A percentile compares a stretch with the other conserved stretches of the same genome.
phyloP scores from a whole-genome alignment of 2,113 vertebrate genomes.

The Toxostoma redivivum region DNA sequence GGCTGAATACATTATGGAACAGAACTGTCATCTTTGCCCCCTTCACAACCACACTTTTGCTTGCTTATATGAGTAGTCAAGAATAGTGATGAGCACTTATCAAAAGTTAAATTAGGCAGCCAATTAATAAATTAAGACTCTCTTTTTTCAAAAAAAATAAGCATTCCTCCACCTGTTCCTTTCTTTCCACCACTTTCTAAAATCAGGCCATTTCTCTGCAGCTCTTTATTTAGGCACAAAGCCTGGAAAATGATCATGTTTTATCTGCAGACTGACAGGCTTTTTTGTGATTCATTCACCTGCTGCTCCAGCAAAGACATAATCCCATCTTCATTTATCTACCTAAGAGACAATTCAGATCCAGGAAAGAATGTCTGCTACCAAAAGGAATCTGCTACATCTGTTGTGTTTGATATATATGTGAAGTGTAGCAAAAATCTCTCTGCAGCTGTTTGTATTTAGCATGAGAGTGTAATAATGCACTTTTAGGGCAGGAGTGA shows the following conservation, averaged over 20 bases:
- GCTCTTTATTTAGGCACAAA: constrained; percentile 52
- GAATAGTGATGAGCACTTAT: not conserved
- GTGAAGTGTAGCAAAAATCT: constrained; percentile 1
- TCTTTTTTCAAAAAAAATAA: not conserved
- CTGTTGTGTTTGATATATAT: constrained; percentile 1
- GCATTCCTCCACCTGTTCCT: not conserved
- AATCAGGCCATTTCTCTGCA: constrained; percentile 62
- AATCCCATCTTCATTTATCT: constrained; percentile 45
- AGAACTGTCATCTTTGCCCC: constrained; percentile 34
- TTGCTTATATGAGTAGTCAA: constrained; percentile 32
- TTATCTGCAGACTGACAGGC: constrained; percentile 43
- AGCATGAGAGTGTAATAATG: not conserved
- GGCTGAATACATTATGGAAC: constrained; percentile 50
- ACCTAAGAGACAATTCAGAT: constrained; percentile 15
- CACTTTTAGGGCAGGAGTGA: not conserved
- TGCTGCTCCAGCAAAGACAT: constrained; percentile 47
- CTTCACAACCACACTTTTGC: constrained; percentile 13
- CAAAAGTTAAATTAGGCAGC: constrained; percentile 32
- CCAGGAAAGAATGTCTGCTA: not conserved
- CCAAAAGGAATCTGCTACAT: not conserved
- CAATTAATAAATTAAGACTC: not conserved
- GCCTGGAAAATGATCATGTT: constrained; percentile 31
- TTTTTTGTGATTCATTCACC: constrained; percentile 54
- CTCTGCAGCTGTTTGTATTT: constrained; percentile 33
- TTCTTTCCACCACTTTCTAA: not conserved